These are phyloP conservation scores for Xiphophorus couchianus DNA, from an alignment of 2,113 vertebrate species.

Conservation along the genomic window DNA sequence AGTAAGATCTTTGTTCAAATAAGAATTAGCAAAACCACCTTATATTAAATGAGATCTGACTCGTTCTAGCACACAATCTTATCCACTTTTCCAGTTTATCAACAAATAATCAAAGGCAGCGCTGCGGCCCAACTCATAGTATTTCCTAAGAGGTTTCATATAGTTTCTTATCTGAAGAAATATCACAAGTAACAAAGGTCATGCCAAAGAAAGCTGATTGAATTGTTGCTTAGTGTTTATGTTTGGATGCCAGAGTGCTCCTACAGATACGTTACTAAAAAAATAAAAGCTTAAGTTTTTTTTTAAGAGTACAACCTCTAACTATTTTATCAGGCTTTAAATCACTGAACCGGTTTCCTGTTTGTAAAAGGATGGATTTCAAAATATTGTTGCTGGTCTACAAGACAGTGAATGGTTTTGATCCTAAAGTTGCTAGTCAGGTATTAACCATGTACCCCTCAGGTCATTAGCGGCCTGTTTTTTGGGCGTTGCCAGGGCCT, in stretches of 20 bases:
- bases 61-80: too few species aligned
- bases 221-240: conserved; percentile 46
- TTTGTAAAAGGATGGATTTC: not conserved
- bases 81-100: too few species aligned
- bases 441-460: not conserved
- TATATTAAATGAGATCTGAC: too few species aligned
- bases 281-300: conserved; percentile 1
- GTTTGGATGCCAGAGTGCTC: conserved; percentile 46
- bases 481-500: not conserved
- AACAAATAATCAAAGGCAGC: not conserved
- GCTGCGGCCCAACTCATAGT: not conserved
- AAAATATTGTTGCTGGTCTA: not conserved
- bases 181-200: not conserved
- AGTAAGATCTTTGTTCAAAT: not conserved
- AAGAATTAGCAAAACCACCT: too few species aligned
- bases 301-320: conserved; percentile 33
- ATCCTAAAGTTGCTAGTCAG: not conserved
- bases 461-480: not conserved
- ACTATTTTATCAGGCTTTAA: not conserved
- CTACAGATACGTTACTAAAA: conserved; percentile 32
- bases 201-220: conserved; percentile 31
- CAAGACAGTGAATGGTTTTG: not conserved
- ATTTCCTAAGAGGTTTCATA: not conserved
- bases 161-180: conserved; percentile 32
- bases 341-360: not conserved